These are phyloP conservation scores for Vanessa tameamea DNA, from an alignment of 1,140 invertebrate species.

Conservation along the genomic window DNA sequence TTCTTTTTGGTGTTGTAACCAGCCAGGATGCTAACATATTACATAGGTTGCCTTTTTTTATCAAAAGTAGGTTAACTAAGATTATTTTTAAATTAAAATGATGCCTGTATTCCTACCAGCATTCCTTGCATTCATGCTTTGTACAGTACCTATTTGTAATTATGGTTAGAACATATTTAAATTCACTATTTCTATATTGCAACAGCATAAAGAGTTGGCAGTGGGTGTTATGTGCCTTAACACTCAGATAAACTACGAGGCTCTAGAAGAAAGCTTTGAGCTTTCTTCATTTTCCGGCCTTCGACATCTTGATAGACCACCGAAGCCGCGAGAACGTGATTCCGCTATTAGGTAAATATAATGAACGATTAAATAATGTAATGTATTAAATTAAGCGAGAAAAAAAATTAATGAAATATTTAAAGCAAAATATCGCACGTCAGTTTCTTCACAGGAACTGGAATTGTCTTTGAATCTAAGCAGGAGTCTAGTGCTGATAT, in stretches of 20 bases:
- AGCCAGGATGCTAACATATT: no score
- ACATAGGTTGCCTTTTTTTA: no score
- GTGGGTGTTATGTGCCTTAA: slow-evolving; percentile 85
- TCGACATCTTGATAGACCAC: slow-evolving; percentile 58
- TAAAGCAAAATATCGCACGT: neutral
- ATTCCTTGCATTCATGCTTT: no score
- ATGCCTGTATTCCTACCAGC: no score
- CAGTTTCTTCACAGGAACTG: slow-evolving; percentile 13
- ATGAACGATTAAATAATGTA: neutral
- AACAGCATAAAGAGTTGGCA: slow-evolving; percentile 76
- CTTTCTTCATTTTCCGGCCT: slow-evolving; percentile 84
- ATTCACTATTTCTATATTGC: neutral
- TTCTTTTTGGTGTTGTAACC: neutral
- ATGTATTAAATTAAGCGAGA: neutral
- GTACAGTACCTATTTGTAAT: neutral
- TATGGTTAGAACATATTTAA: neutral
- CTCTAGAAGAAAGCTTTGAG: slow-evolving; percentile 85
- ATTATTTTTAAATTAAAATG: no score
- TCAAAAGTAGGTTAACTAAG: no score
- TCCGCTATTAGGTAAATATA: slow-evolving; percentile 22
- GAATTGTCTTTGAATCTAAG: slow-evolving; percentile 15
- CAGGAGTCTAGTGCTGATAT: slow-evolving; percentile 23
- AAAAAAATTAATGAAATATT: neutral
- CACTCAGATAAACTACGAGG: slow-evolving; percentile 82
- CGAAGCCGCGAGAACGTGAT: slow-evolving; percentile 15